Conservation (phyloP, 2,113 vertebrate species). For the Condylura cristata region DNA sequence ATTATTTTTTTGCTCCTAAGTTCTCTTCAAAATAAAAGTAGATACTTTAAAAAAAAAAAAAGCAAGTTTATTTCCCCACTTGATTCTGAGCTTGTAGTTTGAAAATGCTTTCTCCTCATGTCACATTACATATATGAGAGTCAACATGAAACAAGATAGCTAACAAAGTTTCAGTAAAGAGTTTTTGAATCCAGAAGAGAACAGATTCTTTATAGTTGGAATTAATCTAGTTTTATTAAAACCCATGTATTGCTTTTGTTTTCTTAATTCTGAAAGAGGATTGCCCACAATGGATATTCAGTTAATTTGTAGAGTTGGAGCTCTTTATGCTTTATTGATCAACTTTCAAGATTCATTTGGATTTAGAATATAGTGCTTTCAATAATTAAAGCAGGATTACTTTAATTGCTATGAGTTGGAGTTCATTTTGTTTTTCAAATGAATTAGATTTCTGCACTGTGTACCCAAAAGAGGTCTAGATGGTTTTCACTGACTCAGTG, state of each 20-base stretch:
- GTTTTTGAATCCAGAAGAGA: slow-evolving; percentile 3
- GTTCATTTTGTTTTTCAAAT: slow-evolving; percentile 31
- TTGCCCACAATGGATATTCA: not conserved
- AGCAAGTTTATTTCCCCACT: not conserved
- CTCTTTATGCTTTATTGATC: slow-evolving; percentile 43
- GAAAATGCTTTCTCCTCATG: not conserved
- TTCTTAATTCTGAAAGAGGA: slow-evolving; percentile 32
- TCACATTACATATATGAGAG: no score
- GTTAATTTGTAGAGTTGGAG: slow-evolving; percentile 4
- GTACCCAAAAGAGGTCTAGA: not conserved
- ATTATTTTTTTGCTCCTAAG: not conserved
- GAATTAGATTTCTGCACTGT: not conserved
- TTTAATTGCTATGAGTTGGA: slow-evolving; percentile 47
- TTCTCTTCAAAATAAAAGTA: not conserved
- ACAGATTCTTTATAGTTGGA: not conserved
- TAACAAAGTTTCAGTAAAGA: not conserved
- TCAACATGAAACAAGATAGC: not conserved
- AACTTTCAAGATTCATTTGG: slow-evolving; percentile 47
- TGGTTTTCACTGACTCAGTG: slow-evolving; percentile 6
- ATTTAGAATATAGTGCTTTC: slow-evolving; percentile 42
- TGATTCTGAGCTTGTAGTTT: not conserved
- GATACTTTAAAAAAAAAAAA: not conserved
- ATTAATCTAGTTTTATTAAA: slow-evolving; percentile 32
- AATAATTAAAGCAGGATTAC: slow-evolving; percentile 48
- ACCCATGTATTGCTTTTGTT: slow-evolving; percentile 9